These are phyloP conservation scores for Pipistrellus pygmaeus DNA, from an alignment of 2,797 vertebrate species.

Conservation along the genomic window DNA sequence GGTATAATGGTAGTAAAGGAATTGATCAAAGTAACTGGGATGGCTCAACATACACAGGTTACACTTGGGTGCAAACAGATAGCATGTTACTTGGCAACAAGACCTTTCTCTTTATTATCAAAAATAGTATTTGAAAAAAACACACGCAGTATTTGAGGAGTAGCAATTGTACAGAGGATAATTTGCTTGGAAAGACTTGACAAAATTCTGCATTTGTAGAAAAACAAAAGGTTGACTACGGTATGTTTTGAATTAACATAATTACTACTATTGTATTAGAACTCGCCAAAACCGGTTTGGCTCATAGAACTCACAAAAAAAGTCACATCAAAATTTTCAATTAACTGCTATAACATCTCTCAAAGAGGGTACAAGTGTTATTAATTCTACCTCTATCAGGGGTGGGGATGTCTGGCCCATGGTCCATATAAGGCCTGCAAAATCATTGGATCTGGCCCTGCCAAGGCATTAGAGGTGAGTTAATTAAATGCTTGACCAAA, in stretches of 20 bases:
- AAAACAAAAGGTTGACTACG: slow-evolving; percentile 40
- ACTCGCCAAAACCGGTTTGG: not conserved
- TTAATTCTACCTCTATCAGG: slow-evolving; percentile 43
- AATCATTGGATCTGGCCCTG: too few relatives aligned
- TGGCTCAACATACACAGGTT: not conserved
- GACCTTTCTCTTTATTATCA: not conserved
- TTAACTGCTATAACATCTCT: not conserved
- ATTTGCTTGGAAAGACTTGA: not conserved
- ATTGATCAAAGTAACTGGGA: not conserved
- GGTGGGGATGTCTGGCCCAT: too few relatives aligned
- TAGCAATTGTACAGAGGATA: not conserved
- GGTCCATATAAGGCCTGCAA: too few relatives aligned
- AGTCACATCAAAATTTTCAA: slow-evolving; percentile 9
- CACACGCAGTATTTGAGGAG: not conserved
- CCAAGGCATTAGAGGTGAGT: too few relatives aligned
- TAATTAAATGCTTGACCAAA: too few relatives aligned
- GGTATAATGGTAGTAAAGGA: not conserved
- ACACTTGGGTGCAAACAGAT: not conserved
- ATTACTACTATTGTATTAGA: slow-evolving; percentile 20
- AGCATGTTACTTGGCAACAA: slow-evolving; percentile 7
- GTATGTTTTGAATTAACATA: not conserved
- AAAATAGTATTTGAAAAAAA: not conserved
- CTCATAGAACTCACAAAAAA: slow-evolving; percentile 25
- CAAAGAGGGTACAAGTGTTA: not conserved
- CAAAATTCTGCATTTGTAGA: slow-evolving; percentile 38